Evolutionary conservation across 2,113 vertebrate species (phyloP), one percentile per base, ranked within the genome.

Genomic region (Salvelinus namaycush): DNA sequence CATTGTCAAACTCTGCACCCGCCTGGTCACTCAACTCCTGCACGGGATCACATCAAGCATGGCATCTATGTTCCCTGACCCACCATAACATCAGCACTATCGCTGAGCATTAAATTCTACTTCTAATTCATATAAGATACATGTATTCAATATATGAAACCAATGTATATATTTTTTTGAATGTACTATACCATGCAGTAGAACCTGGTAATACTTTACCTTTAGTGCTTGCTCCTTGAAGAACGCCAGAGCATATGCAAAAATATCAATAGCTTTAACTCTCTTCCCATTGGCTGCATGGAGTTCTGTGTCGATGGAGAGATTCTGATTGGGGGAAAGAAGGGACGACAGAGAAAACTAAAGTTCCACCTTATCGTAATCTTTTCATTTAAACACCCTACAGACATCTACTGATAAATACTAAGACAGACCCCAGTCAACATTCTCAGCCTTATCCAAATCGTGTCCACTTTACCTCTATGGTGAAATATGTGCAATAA

Each of bases 171-270:
- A 11, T 44, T 44, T 9, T 44, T 11, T 44, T 44, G 39, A 9
- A 44, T 44, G 39, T 44, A 44, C 9, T 44, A 11, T 44, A 44
- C 2, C 39, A 44, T 44, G 39, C 8, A 11, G 39, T 44, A 11
- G 39, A 44, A 44, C 2, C 39, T 44, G 39, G 39, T 5, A 8
- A 7, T 57, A 5, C 24, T 73, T 83, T 90, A 99, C 98, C 96
- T 99, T 99, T 18, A 99, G 90, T 1, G 98, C 97, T 83, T 99
- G 97, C 78, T 99, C 98, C 88, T 97, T 99, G 70, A 99, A 99
- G 90, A 97, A 97, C 6, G 96, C 96, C 87, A 99, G 86, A 27
- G 98, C 96, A 0, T 97, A 97, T 2, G 97, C 93, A 77, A 99
- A 99, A 85, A 99, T 96, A 76, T 99, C 97, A 75, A 99, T 89